Percentiles rank a stretch among this genome's conserved stretches.
These are phyloP conservation scores for Nasua narica DNA, from an alignment of 2,797 vertebrate species.

Conservation along the genomic window DNA sequence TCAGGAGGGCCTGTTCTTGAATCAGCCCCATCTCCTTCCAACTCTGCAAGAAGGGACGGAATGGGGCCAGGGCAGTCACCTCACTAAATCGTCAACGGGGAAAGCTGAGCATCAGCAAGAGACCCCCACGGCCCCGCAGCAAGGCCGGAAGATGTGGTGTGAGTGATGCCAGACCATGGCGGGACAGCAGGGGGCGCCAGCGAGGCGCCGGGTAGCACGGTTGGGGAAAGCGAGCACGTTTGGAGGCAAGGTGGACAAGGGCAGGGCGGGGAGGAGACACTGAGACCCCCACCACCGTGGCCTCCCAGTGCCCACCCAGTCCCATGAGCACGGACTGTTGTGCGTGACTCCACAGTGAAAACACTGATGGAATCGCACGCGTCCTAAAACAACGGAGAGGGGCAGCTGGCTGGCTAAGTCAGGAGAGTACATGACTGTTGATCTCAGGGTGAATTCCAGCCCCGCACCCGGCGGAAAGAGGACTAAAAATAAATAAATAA, in stretches of 20 bases:
- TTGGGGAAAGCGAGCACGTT: background rate
- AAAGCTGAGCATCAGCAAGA: background rate
- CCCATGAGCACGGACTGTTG: background rate
- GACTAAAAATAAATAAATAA: background rate
- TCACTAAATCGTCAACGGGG: background rate
- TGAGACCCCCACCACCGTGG: background rate
- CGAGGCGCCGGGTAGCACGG: background rate
- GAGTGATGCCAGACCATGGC: background rate
- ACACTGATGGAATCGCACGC: background rate
- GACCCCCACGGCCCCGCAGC: background rate
- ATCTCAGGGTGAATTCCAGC: background rate
- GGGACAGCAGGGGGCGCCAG: background rate
- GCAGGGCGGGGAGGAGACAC: background rate
- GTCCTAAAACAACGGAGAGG: background rate
- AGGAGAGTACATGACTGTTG: background rate
- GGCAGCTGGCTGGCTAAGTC: background rate
- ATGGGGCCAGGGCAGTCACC: background rate
- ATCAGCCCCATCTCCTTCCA: background rate
- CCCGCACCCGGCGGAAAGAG: background rate
- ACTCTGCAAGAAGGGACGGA: background rate
- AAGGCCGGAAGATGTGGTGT: background rate
- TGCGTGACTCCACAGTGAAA: background rate
- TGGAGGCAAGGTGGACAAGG: background rate
- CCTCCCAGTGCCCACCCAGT: rapidly evolving
- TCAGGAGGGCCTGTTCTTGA: background rate